These are phyloP conservation scores for Melanostigma gelatinosum DNA, from an alignment of 2,113 vertebrate genomes.

Conservation along the genomic window DNA sequence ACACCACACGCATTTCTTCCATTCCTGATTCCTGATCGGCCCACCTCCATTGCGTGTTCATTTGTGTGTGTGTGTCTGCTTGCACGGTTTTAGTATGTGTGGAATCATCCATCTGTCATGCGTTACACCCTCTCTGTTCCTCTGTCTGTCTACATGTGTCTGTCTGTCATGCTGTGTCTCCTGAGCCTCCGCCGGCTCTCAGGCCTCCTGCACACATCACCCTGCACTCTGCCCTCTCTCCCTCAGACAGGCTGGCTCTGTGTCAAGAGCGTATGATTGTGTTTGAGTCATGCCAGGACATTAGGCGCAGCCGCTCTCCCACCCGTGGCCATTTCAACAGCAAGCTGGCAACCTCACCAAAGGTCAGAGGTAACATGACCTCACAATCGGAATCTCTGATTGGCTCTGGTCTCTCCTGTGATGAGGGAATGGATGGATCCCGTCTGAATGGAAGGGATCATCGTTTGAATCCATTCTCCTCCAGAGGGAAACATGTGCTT, in stretches of 20 bases:
- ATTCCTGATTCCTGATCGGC: not conserved
- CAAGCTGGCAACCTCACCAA: constrained; percentile 63
- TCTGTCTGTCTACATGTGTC: constrained; percentile 24
- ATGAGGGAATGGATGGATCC: constrained; percentile 67
- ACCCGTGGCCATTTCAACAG: constrained; percentile 49
- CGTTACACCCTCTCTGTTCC: constrained; percentile 9
- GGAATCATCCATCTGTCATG: constrained; percentile 2
- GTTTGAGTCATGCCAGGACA: constrained; percentile 79
- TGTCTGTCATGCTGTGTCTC: constrained; percentile 36
- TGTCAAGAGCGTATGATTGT: constrained; percentile 79
- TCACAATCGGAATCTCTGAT: constrained; percentile 59
- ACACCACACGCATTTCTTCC: not conserved
- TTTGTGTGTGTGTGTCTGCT: not conserved
- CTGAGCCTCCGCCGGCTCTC: constrained; percentile 22
- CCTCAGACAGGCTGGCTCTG: constrained; percentile 74
- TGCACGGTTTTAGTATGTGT: constrained; percentile 9
- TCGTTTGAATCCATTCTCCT: constrained; percentile 62
- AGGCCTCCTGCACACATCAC: constrained; percentile 47
- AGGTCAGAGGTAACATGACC: constrained; percentile 78
- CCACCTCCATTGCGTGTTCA: constrained; percentile 9
- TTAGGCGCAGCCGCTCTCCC: constrained; percentile 56
- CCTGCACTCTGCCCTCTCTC: constrained; percentile 66
- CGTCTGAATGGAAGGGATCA: constrained; percentile 37
- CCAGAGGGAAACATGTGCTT: constrained; percentile 44
- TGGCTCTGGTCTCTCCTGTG: constrained; percentile 50